Evolutionary conservation across 2,797 vertebrate species (phyloP).

Genomic region (Anguilla marmorata): DNA sequence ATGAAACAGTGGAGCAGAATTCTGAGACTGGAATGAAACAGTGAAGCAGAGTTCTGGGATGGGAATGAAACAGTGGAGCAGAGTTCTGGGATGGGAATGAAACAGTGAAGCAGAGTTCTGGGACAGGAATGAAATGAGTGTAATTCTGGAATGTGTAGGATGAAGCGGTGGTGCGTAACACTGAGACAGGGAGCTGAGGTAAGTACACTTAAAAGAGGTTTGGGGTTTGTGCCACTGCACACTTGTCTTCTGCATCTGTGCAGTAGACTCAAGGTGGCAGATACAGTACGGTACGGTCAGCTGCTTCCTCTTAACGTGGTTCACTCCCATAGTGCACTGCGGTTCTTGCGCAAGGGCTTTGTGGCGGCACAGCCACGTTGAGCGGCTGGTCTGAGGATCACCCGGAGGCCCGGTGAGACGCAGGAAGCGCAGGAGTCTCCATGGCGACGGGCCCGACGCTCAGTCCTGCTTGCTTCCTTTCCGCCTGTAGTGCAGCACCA

Average conservation of each 20-base stretch:
- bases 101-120: background rate
- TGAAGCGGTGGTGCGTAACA: background rate
- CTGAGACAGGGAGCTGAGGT: background rate
- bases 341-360: background rate
- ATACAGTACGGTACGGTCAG: background rate
- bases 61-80: background rate
- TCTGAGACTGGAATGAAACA: background rate
- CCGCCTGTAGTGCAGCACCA: slow-evolving; percentile 79
- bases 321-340: background rate
- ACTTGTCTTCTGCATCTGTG: background rate
- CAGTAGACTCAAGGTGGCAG: background rate
- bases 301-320: background rate
- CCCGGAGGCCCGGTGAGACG: background rate
- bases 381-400: background rate
- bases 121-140: background rate
- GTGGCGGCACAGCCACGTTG: background rate
- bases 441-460: slow-evolving; percentile 7
- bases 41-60: background rate
- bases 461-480: slow-evolving; percentile 75
- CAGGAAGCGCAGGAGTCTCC: slow-evolving; percentile 2
- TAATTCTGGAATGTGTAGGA: background rate
- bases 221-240: background rate
- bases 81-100: background rate
- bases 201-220: background rate
- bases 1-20: background rate